Percentiles rank a stretch among this genome's conserved stretches.
These are phyloP conservation scores for Atherinomorus stipes DNA, from an alignment of 2,113 vertebrate species.

Conservation along the genomic window DNA sequence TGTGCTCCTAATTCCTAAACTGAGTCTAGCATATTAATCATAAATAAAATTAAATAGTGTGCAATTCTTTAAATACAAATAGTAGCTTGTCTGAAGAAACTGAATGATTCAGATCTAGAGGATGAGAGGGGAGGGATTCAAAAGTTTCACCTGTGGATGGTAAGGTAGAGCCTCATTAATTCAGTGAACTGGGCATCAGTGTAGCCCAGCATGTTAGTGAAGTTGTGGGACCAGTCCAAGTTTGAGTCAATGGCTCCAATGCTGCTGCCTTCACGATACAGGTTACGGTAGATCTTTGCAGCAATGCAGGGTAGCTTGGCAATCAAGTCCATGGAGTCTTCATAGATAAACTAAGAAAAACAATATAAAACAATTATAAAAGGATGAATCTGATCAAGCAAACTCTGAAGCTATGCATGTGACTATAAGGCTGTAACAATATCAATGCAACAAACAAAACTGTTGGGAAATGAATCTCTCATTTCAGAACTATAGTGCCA, in stretches of 20 bases:
- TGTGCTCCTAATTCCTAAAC: too few species aligned
- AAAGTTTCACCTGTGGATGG: constrained; percentile 92
- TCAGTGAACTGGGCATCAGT: constrained; percentile 92
- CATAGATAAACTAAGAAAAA: constrained; percentile 88
- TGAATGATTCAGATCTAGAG: not conserved
- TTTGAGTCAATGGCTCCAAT: constrained; percentile 96
- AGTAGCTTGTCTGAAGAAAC: not conserved
- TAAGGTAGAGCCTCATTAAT: constrained; percentile 98
- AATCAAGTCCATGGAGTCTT: constrained; percentile 98
- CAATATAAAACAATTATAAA: not conserved
- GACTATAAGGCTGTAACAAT: not conserved
- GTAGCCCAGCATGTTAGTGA: constrained; percentile 98
- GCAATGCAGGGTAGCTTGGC: constrained; percentile 97
- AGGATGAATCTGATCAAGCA: not conserved
- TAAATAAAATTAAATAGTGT: too few species aligned
- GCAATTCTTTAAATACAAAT: too few species aligned
- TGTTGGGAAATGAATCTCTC: not conserved
- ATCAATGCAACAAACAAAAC: not conserved
- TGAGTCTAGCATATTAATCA: too few species aligned
- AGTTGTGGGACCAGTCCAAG: constrained; percentile 98
- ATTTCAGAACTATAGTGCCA: not conserved
- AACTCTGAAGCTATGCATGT: not conserved
- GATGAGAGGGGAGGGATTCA: not conserved
- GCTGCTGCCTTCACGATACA: constrained; percentile 95
- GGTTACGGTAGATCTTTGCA: constrained; percentile 97